Evolutionary conservation across 2,797 vertebrate genomes (phyloP).

Genomic region (Petrocephalus schoutedeni): DNA sequence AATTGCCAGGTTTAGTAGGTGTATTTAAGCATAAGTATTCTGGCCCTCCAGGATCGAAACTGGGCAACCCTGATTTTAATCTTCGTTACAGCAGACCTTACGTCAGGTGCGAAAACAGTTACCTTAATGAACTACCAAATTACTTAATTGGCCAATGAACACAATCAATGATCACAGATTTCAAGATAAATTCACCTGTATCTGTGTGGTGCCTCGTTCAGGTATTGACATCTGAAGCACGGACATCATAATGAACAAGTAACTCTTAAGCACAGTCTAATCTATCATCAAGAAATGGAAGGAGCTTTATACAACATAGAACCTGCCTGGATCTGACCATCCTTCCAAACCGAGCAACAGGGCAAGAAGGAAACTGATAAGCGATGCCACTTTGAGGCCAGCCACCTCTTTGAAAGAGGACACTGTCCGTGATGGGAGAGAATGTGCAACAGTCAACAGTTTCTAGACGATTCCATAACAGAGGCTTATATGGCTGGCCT

Average conservation of each 20-base stretch:
- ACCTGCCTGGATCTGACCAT: not conserved
- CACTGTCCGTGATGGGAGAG: not conserved
- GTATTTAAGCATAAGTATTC: not conserved
- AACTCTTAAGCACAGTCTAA: not conserved
- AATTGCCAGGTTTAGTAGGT: not conserved
- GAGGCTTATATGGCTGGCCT: not conserved
- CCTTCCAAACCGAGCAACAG: not conserved
- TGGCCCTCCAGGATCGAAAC: not conserved
- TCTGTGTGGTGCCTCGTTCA: not conserved
- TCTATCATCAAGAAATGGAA: not conserved
- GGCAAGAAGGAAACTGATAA: not conserved
- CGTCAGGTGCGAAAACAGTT: not conserved
- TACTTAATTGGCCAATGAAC: not conserved
- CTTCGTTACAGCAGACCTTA: not conserved
- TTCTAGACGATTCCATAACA: not conserved
- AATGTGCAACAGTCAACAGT: not conserved
- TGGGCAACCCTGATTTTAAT: not conserved
- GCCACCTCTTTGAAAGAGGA: not conserved
- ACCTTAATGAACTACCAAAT: not conserved
- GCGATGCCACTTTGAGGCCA: not conserved
- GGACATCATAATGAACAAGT: not conserved
- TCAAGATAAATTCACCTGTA: not conserved
- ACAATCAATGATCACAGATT: not conserved
- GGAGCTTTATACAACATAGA: not conserved
- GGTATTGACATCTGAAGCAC: not conserved